Evolutionary conservation across 2,797 vertebrate genomes (phyloP).

Genomic region (Manis pentadactyla): DNA sequence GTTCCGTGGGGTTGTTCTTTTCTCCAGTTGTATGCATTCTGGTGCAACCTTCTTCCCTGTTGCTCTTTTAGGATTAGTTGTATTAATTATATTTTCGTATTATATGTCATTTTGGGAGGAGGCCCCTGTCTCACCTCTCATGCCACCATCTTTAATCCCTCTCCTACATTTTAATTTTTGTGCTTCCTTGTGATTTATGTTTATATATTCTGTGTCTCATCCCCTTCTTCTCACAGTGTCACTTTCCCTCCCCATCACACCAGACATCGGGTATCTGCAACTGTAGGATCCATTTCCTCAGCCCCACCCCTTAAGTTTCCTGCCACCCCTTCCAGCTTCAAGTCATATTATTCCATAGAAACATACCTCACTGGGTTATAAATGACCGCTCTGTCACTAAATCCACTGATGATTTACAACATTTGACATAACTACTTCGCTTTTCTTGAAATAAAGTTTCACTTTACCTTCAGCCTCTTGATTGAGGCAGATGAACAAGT

Average conservation of each 20-base stretch:
- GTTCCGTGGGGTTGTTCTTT: no score
- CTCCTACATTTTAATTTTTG: background rate
- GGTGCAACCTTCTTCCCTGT: no score
- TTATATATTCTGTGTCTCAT: background rate
- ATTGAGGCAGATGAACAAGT: background rate
- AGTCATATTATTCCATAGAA: background rate
- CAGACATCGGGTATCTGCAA: background rate
- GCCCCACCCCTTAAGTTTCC: background rate
- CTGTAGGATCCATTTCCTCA: background rate
- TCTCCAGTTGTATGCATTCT: no score
- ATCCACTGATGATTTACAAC: background rate
- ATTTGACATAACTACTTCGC: background rate
- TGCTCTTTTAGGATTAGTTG: no score
- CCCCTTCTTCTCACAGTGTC: background rate
- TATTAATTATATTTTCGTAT: no score
- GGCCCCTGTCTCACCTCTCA: no score
- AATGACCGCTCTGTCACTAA: background rate
- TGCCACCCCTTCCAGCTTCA: background rate
- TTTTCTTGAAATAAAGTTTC: constrained; percentile 8
- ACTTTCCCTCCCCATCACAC: background rate
- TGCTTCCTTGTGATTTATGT: background rate
- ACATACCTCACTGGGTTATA: background rate
- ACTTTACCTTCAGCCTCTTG: background rate
- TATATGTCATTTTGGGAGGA: no score
- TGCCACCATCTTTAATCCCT: no score